Base-by-base conservation (phyloP, 1,140 invertebrate species). In the Diabrotica undecimpunctata region DNA sequence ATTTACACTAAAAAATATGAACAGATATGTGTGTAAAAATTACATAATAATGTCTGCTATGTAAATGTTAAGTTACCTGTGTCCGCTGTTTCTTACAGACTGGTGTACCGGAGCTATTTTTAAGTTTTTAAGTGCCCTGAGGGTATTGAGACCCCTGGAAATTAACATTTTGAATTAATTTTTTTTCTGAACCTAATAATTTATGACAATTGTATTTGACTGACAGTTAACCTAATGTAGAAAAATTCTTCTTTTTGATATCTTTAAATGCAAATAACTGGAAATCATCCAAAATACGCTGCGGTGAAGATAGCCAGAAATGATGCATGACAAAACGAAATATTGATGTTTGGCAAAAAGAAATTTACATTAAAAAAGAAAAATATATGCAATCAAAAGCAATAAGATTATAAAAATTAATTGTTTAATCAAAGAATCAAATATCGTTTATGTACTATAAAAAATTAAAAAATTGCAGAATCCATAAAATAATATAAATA, bases 1-100 rank as follows among this genome's bases (percentile, higher is more conserved):
- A 7, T 79, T 74, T 74, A 83, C 85, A 50, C 81, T 81, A 55
- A 66, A 57, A 53, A 46, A 10, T 10, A 46, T 46, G 41, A 4
- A 25, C 25, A 25, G 25, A 25, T 25, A 25, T 25, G 25, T 2
- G 25, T 6, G n/a, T 3, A 10, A 46, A 5, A 5, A 46, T 46
- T 46, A 46, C 41, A 46, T 46, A 46, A 46, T n/a, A n/a, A 10
- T 25, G 25, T 46, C 41, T 46, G 8, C 8, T 5, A 46, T 46
- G 41, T 46, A 6, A 10, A 46, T 46, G 41, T 10, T 65, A 55
- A 65, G 38, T 59, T 52, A 70, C 69, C 13, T 51, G 59, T 66
- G 63, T 11, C 58, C 41, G 8, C 41, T 55, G 51, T 70, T 68
- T 59, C 67, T 65, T 25, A 65, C 41, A 10, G 35, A 2, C 61